These are phyloP conservation scores for Cervus canadensis DNA, from an alignment of 2,113 vertebrate species.

Conservation along the genomic window DNA sequence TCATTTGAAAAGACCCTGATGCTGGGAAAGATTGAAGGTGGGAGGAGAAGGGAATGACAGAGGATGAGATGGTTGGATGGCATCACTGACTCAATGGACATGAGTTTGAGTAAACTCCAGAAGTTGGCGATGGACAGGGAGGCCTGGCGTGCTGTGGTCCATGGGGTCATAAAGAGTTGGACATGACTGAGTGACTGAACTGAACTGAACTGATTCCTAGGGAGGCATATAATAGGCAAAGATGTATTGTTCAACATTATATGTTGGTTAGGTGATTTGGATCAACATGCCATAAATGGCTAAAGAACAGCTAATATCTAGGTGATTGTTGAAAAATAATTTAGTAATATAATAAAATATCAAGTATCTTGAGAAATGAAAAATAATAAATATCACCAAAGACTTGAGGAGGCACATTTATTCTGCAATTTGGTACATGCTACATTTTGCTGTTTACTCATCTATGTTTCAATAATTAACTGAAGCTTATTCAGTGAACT, in stretches of 20 bases:
- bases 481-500: background rate
- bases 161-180: background rate
- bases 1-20: background rate
- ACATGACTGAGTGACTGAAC: background rate
- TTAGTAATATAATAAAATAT: background rate
- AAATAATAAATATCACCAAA: background rate
- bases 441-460: background rate
- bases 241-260: background rate
- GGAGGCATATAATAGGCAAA: background rate
- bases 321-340: background rate
- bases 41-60: background rate
- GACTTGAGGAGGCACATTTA: background rate
- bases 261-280: background rate
- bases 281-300: background rate
- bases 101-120: background rate
- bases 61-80: background rate
- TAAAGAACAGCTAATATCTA: background rate
- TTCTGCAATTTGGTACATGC: background rate
- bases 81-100: background rate
- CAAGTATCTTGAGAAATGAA: background rate
- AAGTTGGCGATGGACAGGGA: background rate
- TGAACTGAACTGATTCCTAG: background rate
- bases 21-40: background rate
- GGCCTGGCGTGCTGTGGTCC: rapidly evolving
- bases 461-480: background rate